Conservation (phyloP, 2,797 vertebrate genomes). For the Neosilurus mollespiculum region DNA sequence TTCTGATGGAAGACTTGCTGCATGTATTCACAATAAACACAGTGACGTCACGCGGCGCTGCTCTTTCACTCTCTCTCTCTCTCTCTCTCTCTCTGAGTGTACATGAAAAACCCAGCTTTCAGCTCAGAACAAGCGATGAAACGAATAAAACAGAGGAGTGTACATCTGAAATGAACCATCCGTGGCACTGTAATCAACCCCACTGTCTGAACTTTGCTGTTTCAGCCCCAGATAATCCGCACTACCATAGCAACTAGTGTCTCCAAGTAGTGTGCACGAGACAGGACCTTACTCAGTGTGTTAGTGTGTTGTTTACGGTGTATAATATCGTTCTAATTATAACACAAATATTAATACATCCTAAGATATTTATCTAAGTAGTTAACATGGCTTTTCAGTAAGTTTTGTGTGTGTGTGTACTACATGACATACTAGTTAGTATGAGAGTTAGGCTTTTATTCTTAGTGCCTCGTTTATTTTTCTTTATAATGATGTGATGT, state of each 20-base stretch:
- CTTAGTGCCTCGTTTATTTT: neutral
- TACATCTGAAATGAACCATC: neutral
- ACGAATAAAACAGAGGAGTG: neutral
- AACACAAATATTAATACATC: no score
- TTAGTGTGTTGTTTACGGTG: neutral
- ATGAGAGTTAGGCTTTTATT: neutral
- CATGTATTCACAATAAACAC: neutral
- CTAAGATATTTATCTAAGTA: no score
- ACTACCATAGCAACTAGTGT: conserved; percentile 21
- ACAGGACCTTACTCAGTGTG: neutral
- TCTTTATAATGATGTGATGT: neutral
- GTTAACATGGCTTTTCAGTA: no score
- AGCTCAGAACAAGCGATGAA: neutral
- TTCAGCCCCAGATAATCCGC: conserved; percentile 1
- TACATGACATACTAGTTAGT: neutral
- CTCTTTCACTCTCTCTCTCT: neutral
- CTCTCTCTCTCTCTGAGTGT: neutral
- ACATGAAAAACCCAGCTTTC: neutral
- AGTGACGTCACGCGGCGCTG: neutral
- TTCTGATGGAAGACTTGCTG: neutral
- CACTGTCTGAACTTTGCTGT: neutral
- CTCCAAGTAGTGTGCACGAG: neutral
- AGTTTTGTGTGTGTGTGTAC: neutral
- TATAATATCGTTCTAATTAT: no score
- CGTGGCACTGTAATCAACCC: neutral